These are phyloP conservation scores for Conistra vaccinii DNA, from an alignment of 2,888 invertebrate species.

Conservation along the genomic window DNA sequence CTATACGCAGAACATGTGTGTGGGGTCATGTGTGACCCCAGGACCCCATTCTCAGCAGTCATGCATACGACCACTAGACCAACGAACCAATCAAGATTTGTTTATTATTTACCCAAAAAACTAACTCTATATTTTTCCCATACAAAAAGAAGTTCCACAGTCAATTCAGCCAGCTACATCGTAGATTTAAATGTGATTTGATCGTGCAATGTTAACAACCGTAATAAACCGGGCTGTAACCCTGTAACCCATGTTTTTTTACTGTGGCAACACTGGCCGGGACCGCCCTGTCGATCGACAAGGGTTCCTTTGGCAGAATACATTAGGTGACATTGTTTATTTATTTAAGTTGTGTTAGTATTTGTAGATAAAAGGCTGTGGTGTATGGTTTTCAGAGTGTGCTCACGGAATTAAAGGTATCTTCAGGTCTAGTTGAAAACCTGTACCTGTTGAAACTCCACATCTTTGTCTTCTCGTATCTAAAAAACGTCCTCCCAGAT, in stretches of 20 bases:
- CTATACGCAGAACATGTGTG: too few species aligned
- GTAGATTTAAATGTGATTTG: conserved; percentile 67
- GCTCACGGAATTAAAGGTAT: neutral
- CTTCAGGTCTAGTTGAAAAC: neutral
- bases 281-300: conserved; percentile 58
- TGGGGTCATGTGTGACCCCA: too few species aligned
- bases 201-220: conserved; percentile 66
- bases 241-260: conserved; percentile 65
- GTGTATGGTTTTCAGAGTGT: neutral
- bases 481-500: neutral
- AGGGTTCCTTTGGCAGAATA: conserved; percentile 55
- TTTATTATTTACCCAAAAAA: neutral
- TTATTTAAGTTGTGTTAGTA: conserved; percentile 14
- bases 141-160: conserved; percentile 26
- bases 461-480: neutral
- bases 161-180: conserved; percentile 42
- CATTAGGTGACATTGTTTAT: conserved; percentile 41
- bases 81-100: too few species aligned
- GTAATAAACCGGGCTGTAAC: conserved; percentile 65
- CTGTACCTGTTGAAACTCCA: neutral
- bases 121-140: neutral
- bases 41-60: too few species aligned
- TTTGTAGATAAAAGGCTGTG: neutral
- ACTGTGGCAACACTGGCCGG: conserved; percentile 59
- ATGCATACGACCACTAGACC: too few species aligned